Base-by-base conservation (phyloP, 2,888 invertebrate species). In the Pogonocherus hispidulus region DNA sequence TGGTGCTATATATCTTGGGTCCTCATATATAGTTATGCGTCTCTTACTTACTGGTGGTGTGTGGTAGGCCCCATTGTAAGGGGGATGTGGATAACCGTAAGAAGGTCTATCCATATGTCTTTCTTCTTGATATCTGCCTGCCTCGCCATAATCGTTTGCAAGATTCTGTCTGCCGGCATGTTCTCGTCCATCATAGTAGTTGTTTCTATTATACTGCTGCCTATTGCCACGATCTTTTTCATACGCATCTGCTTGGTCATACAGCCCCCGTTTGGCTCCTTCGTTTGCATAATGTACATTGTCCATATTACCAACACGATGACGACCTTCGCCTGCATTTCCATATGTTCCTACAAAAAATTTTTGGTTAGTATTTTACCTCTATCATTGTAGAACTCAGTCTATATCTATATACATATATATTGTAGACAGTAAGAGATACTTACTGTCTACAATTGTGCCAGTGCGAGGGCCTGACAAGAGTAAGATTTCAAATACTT, bases 1-100 rank as follows among this genome's bases (percentile, higher is more conserved):
- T 18, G 49, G 54, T 11, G 66, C 63, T n/a, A 41, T 41, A 18
- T 74, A 74, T 22, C 74, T 64, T 5, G 64, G 64, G 18, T 86
- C 86, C 76, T 86, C 86, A 66, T 84, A 86, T 62, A 85, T 78
- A 0, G 84, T 85, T 35, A 86, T 84, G 9, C 81, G 82, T 67
- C 78, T 79, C 60, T 78, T 79, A 2, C 70, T 62, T 18, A 59
- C 60, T 8, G 62, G 14, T 9, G 67, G 69, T 65, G 47, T 41
- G 18, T 60, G 49, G 35, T 70, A 66, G 3, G 62, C 44, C 46
- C 51, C 23, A 9, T n/a, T n/a, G 3, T 23, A 44, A 20, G 56
- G 52, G 9, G 51, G 65, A 27, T 67, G 71, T n/a, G 27, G 47
- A 22, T 73, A 57, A 6, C 66, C 52, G 19, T 71, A 55, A 23